Percentiles rank a stretch among this genome's conserved stretches.
Evolutionary conservation across 2,113 vertebrate genomes (phyloP).

Genomic region (Corythaixoides concolor): DNA sequence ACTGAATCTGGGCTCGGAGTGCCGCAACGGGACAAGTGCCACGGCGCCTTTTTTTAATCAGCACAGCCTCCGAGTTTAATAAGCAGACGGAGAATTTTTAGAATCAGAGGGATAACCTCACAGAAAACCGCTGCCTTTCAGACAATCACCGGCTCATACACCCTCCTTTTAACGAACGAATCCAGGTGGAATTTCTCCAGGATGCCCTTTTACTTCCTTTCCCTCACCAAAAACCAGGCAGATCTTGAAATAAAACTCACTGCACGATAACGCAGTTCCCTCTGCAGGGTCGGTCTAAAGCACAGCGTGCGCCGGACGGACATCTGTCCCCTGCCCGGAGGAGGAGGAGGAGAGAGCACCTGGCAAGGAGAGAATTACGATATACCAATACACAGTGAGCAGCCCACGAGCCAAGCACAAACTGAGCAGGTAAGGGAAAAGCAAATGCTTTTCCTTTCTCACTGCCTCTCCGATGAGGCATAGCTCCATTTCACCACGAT

Average conservation of each 20-base stretch:
- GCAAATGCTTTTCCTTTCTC: background rate
- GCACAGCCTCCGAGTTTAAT: background rate
- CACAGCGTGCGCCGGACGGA: rapidly evolving
- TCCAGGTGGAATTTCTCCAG: background rate
- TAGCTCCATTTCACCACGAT: rapidly evolving
- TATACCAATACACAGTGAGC: rapidly evolving
- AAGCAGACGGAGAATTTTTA: background rate
- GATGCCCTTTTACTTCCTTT: background rate
- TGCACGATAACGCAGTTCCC: rapidly evolving
- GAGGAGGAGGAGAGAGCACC: background rate
- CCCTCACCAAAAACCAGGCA: background rate
- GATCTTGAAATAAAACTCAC: background rate
- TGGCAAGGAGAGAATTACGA: rapidly evolving
- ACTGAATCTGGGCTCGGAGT: background rate
- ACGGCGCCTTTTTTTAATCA: background rate
- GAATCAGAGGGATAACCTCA: slow-evolving; percentile 2
- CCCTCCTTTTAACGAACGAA: slow-evolving; percentile 30
- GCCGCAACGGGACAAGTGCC: background rate
- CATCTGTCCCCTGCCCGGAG: background rate
- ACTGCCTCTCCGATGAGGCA: background rate
- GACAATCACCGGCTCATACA: background rate
- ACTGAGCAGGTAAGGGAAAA: background rate
- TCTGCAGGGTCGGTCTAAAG: rapidly evolving
- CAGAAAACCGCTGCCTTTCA: background rate
- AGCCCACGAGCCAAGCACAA: background rate